A percentile compares a stretch with the other conserved stretches of the same genome.
Evolutionary conservation across 2,888 invertebrate species (phyloP).

Genomic region (Eugnorisma glareosa): DNA sequence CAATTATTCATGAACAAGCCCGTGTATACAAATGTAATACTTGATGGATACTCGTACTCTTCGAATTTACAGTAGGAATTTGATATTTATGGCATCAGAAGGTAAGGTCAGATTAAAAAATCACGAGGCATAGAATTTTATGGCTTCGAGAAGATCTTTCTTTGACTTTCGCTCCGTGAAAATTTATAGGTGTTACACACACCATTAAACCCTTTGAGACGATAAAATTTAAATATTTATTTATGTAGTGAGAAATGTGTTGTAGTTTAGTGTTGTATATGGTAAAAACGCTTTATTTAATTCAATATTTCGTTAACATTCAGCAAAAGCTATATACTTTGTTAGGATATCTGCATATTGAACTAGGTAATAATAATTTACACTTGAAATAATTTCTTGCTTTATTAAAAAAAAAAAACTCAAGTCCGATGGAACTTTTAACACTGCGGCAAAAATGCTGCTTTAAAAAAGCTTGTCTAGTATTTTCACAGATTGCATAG

Average conservation of each 20-base stretch:
- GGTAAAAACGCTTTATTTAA: too few relatives aligned
- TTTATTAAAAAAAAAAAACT: background rate
- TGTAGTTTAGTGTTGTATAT: background rate
- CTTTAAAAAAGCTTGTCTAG: conserved; percentile 14
- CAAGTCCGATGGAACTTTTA: background rate
- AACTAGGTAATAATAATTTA: background rate
- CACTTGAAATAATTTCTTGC: background rate
- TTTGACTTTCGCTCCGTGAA: conserved; percentile 2
- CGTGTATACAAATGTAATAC: background rate
- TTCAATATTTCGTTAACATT: background rate
- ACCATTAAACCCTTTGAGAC: conserved; percentile 38
- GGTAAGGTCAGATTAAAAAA: conserved; percentile 26
- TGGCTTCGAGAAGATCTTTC: conserved; percentile 5
- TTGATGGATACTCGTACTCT: background rate
- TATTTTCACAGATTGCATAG: conserved; percentile 16
- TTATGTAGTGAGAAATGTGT: conserved; percentile 7
- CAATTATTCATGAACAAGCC: background rate
- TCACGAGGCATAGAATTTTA: conserved; percentile 18
- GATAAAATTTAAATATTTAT: conserved; percentile 50
- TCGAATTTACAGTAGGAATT: background rate
- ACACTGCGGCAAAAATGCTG: background rate
- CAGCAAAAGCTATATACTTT: background rate
- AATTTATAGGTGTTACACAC: conserved; percentile 36
- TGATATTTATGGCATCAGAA: conserved; percentile 7
- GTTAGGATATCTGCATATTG: background rate